phyloP scores from a whole-genome alignment of 2,888 invertebrate genomes.

The Calameuta filiformis region DNA sequence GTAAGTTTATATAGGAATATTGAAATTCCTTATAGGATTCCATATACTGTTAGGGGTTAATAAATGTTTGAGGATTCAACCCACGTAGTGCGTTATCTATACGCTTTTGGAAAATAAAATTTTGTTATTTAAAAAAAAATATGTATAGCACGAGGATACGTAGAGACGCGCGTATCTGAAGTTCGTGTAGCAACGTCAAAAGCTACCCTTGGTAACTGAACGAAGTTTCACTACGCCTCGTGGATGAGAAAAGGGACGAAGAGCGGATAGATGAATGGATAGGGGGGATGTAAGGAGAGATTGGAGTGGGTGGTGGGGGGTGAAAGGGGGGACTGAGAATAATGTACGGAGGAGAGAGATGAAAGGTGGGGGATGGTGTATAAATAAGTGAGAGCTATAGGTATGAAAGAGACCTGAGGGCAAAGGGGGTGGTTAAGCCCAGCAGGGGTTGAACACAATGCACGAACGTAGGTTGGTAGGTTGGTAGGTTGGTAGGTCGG shows the following conservation, averaged over 20 bases:
- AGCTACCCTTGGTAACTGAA: background rate
- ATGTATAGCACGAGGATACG: background rate
- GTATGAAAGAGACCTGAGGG: background rate
- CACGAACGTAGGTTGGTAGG: background rate
- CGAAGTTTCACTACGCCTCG: background rate
- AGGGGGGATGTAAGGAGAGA: background rate
- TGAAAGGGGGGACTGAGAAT: background rate
- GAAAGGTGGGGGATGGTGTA: background rate
- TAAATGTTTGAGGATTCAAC: background rate
- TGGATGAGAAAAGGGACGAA: background rate
- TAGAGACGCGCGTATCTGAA: background rate
- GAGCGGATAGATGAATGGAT: background rate
- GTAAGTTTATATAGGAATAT: background rate
- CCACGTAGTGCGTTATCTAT: background rate
- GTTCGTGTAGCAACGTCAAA: background rate
- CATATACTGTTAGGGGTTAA: background rate
- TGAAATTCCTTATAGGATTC: background rate
- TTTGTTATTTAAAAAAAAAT: background rate
- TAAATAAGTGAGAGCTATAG: background rate
- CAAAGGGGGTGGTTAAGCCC: background rate
- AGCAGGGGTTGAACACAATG: background rate
- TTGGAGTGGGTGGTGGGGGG: background rate
- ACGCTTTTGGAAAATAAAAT: background rate
- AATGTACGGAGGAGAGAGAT: background rate
- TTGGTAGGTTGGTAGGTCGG: background rate